Evolutionary conservation across 2,113 vertebrate species (phyloP).

Genomic region (Chiloscyllium plagiosum): DNA sequence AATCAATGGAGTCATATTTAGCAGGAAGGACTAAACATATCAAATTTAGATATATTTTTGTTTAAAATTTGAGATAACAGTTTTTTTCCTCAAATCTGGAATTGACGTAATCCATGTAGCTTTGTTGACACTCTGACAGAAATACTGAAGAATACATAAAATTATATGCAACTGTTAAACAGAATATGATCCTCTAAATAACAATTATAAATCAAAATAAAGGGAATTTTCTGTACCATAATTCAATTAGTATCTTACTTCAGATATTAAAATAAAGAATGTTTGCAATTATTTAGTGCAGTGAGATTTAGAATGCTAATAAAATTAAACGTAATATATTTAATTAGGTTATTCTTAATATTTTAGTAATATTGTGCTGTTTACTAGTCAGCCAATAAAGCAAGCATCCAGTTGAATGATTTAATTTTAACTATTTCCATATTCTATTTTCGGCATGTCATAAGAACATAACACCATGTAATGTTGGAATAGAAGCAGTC

Average conservation of each 20-base stretch:
- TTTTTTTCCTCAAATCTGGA: background rate
- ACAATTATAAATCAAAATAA: background rate
- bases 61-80: background rate
- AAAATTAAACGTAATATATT: background rate
- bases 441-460: background rate
- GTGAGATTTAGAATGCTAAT: conserved; percentile 13
- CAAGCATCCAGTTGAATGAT: background rate
- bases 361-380: background rate
- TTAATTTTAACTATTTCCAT: background rate
- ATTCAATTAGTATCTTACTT: background rate
- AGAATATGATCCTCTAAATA: background rate
- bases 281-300: background rate
- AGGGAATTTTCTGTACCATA: conserved; percentile 8
- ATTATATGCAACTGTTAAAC: background rate
- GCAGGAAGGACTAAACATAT: background rate
- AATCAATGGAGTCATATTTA: background rate
- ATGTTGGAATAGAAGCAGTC: too few relatives aligned
- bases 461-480: too few relatives aligned
- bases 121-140: background rate
- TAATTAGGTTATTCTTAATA: background rate
- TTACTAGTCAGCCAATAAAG: background rate
- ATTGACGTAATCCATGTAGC: background rate
- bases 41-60: background rate
- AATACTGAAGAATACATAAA: background rate
- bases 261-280: background rate